phyloP scores from a whole-genome alignment of 2,113 vertebrate species.

The Jaculus jaculus region DNA sequence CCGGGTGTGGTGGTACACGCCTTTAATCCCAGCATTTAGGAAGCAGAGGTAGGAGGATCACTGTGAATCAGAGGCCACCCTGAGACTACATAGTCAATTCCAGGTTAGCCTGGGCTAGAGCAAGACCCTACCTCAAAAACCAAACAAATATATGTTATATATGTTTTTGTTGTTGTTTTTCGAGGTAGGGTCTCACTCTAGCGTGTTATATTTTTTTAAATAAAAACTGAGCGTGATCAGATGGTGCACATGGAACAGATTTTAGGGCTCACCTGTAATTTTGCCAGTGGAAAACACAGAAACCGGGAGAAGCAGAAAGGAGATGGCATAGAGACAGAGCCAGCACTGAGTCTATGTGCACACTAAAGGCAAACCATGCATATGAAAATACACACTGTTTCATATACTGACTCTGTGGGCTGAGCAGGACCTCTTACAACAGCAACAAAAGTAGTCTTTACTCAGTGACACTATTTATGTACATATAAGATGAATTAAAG shows the following conservation, averaged over 20 bases:
- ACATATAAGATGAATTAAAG: neutral
- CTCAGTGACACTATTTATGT: neutral
- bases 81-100: too few species aligned
- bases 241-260: conserved; percentile 30
- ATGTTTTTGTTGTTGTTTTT: too few species aligned
- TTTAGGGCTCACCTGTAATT: conserved; percentile 6
- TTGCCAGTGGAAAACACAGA: conserved; percentile 9
- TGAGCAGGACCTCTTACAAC: neutral
- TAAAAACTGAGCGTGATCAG: neutral
- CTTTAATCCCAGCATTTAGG: too few species aligned
- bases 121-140: too few species aligned
- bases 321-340: neutral
- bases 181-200: too few species aligned
- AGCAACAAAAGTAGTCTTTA: neutral
- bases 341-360: neutral
- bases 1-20: too few species aligned
- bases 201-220: too few species aligned
- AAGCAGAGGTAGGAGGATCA: too few species aligned
- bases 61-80: too few species aligned
- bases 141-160: too few species aligned
- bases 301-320: conserved; percentile 10
- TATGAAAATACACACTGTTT: neutral
- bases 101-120: too few species aligned
- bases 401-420: neutral
- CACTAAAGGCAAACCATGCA: neutral